These are phyloP conservation scores for Poecilobothrus nobilitatus DNA, from an alignment of 2,888 invertebrate species.

Conservation along the genomic window DNA sequence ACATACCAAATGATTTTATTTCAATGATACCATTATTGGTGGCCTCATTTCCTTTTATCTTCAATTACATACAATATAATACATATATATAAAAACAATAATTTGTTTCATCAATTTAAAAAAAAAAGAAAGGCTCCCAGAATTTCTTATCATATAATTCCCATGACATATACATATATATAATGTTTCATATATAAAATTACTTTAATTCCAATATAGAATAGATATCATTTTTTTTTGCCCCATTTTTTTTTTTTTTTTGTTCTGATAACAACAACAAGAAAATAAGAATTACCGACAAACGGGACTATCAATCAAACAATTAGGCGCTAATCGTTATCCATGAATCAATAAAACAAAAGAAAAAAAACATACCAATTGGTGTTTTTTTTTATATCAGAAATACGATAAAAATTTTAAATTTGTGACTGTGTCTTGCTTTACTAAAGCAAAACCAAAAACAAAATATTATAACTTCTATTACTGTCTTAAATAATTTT, in stretches of 20 bases:
- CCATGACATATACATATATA: too few species aligned
- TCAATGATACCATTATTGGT: neutral
- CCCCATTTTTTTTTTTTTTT: neutral
- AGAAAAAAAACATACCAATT: too few species aligned
- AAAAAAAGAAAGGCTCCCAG: neutral
- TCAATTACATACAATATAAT: neutral
- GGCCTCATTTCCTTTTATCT: neutral
- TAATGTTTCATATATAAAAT: neutral
- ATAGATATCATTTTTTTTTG: neutral
- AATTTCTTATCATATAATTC: neutral
- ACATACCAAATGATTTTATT: neutral
- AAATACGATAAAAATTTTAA: too few species aligned
- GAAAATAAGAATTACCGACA: neutral
- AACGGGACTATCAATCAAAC: neutral
- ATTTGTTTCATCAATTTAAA: too few species aligned
- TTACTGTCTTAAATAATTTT: too few species aligned
- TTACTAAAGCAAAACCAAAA: too few species aligned
- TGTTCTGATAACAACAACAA: too few species aligned
- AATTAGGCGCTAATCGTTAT: neutral
- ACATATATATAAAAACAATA: too few species aligned
- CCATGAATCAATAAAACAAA: neutral
- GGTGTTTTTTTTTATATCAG: too few species aligned
- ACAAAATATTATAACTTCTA: too few species aligned
- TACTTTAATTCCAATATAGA: neutral
- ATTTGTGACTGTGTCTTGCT: too few species aligned